Evolutionary conservation across 1,140 invertebrate species (phyloP).

Genomic region (Lucilia cuprina): DNA sequence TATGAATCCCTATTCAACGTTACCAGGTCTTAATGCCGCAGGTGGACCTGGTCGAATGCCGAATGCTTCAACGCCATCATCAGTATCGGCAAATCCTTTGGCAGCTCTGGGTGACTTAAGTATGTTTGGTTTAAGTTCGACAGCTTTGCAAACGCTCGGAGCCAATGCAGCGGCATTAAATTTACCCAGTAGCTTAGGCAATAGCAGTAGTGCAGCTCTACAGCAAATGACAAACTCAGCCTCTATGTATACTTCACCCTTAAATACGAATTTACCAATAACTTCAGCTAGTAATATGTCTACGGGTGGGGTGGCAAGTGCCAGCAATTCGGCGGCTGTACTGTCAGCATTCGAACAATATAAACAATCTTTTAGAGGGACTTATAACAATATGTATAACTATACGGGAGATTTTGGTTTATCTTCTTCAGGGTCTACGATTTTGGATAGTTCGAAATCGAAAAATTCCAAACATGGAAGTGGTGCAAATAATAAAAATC

Average conservation of each 20-base stretch:
- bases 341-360: conserved; percentile 4
- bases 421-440: background rate
- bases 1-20: conserved; percentile 21
- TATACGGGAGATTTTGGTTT: conserved; percentile 21
- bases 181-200: background rate
- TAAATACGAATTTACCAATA: background rate
- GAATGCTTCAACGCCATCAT: background rate
- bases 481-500: conserved; percentile 31
- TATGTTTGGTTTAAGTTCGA: conserved; percentile 23
- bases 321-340: background rate
- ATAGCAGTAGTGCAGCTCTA: background rate
- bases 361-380: background rate
- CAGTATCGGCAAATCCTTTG: conserved; percentile 27
- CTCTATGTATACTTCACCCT: conserved; percentile 13
- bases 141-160: background rate
- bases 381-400: conserved; percentile 3
- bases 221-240: background rate
- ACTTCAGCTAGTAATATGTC: background rate
- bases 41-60: conserved; percentile 18
- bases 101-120: conserved; percentile 35
- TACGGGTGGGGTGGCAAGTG: background rate
- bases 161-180: background rate
- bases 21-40: background rate
- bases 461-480: background rate
- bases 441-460: conserved; percentile 14